Conservation (phyloP, 2,888 invertebrate species). For the Heteromurus nitidus region DNA sequence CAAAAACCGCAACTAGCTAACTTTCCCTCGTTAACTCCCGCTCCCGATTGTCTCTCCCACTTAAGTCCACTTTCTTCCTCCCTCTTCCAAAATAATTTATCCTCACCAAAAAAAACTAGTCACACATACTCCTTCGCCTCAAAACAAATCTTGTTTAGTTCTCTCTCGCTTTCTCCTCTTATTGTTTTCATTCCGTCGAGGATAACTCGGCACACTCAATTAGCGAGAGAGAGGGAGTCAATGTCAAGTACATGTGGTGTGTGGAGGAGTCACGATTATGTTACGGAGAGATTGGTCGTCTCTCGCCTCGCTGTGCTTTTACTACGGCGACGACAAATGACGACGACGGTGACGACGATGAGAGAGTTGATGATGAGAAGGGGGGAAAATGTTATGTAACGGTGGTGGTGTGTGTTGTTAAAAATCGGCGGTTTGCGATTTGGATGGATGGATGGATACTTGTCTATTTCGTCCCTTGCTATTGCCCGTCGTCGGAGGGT, state of each 20-base stretch:
- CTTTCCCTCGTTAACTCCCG: neutral
- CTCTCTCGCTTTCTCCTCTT: neutral
- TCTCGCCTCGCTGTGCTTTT: neutral
- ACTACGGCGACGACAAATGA: slow-evolving; percentile 62
- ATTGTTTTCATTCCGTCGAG: slow-evolving; percentile 2
- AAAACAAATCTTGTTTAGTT: neutral
- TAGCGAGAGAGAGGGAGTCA: neutral
- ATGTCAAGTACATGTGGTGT: slow-evolving; percentile 9
- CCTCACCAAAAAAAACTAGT: too few species aligned
- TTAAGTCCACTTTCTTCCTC: neutral
- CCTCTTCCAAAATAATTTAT: too few species aligned
- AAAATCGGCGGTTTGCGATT: slow-evolving; percentile 65
- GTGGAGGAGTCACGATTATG: slow-evolving; percentile 3
- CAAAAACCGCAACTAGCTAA: slow-evolving; percentile 14
- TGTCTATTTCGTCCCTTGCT: slow-evolving; percentile 38
- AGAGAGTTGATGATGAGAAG: neutral
- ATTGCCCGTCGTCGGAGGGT: slow-evolving; percentile 49
- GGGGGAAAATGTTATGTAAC: slow-evolving; percentile 1
- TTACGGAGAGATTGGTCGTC: neutral
- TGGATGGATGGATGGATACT: slow-evolving; percentile 50
- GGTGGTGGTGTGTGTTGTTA: slow-evolving; percentile 54
- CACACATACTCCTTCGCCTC: neutral
- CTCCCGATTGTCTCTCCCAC: slow-evolving; percentile 15
- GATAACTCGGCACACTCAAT: neutral
- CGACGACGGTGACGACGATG: slow-evolving; percentile 32